phyloP scores from a whole-genome alignment of 2,888 invertebrate species.

The Acanthosepion esculentum region DNA sequence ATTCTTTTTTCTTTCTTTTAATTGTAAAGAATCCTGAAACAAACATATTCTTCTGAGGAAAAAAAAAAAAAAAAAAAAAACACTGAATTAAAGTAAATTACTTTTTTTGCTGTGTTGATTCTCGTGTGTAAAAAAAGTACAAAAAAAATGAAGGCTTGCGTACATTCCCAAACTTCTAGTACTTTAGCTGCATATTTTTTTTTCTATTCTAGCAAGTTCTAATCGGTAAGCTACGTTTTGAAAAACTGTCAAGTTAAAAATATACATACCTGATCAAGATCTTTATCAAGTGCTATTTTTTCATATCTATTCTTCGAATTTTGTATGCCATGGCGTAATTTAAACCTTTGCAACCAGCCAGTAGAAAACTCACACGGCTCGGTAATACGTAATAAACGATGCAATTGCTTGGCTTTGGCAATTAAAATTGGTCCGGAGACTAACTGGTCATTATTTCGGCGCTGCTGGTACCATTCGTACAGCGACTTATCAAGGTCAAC shows the following conservation, averaged over 20 bases:
- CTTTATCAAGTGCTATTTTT: background rate
- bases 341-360: conserved; percentile 41
- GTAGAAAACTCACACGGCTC: conserved; percentile 36
- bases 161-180: background rate
- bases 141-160: background rate
- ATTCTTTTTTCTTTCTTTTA: background rate
- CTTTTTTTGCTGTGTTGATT: background rate
- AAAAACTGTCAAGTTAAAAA: background rate
- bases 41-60: no score
- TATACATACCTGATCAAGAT: background rate
- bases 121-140: background rate
- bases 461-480: conserved; percentile 36
- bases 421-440: conserved; percentile 41
- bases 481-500: conserved; percentile 25
- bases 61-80: no score
- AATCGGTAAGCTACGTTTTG: background rate
- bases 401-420: conserved; percentile 24
- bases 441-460: background rate
- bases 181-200: background rate
- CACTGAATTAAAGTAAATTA: no score
- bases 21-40: no score
- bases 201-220: background rate
- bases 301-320: background rate
- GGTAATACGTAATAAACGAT: background rate
- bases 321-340: conserved; percentile 39